A percentile compares a stretch with the other conserved stretches of the same genome.
Evolutionary conservation across 2,113 vertebrate species (phyloP).

Genomic region (Nicator chloris): DNA sequence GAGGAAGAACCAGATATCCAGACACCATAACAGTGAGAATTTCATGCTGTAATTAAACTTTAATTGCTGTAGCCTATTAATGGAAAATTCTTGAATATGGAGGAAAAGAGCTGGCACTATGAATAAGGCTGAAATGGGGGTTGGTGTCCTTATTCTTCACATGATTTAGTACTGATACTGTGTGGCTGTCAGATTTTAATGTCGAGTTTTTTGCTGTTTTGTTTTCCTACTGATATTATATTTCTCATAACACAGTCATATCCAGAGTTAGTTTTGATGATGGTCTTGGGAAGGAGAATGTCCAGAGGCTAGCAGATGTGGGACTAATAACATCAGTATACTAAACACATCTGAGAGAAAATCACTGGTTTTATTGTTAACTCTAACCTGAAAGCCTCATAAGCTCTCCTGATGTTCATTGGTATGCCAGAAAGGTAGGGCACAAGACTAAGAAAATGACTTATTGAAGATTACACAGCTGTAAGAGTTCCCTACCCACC

Average conservation of each 20-base stretch:
- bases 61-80: not conserved
- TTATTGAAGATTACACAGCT: not conserved
- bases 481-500: not conserved
- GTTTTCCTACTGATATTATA: not conserved
- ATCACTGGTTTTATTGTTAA: not conserved
- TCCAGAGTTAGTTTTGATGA: not conserved
- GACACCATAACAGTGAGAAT: not conserved
- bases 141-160: not conserved
- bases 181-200: not conserved
- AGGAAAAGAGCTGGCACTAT: not conserved
- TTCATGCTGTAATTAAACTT: not conserved
- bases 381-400: slow-evolving; percentile 3
- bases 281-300: not conserved
- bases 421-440: not conserved
- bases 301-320: not conserved
- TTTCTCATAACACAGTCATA: not conserved
- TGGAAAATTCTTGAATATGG: not conserved
- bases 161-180: not conserved
- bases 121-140: not conserved
- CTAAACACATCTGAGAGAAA: not conserved
- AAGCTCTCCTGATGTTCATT: not conserved
- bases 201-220: not conserved
- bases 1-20: not conserved
- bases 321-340: not conserved
- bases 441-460: not conserved